Percentiles rank a stretch among this genome's conserved stretches.
Evolutionary conservation across 2,888 invertebrate species (phyloP).

Genomic region (Amiota mariae): DNA sequence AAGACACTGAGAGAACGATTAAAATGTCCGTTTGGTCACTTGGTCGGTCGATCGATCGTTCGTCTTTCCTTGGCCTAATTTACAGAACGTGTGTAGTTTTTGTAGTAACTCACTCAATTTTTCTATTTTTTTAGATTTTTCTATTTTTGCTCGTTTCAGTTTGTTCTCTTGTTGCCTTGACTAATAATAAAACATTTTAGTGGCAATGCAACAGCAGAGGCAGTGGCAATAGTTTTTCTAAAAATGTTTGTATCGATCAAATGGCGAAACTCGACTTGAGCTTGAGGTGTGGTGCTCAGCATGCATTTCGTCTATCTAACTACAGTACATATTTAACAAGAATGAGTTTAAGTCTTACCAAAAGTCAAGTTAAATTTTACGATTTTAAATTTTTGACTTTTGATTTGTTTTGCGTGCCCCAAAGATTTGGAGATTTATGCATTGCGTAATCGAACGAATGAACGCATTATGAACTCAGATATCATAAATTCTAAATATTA

Average conservation of each 20-base stretch:
- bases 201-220: neutral
- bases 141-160: neutral
- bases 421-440: slow-evolving; percentile 7
- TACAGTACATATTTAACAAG: neutral
- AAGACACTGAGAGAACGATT: slow-evolving; percentile 30
- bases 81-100: slow-evolving; percentile 9
- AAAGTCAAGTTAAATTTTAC: neutral
- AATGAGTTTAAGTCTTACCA: neutral
- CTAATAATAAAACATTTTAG: slow-evolving; percentile 24
- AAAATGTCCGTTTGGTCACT: slow-evolving; percentile 45
- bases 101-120: neutral
- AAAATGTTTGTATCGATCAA: neutral
- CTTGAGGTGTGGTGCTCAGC: slow-evolving; percentile 20
- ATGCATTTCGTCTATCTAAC: neutral
- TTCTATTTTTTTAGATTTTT: slow-evolving; percentile 5
- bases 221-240: neutral
- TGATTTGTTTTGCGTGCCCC: slow-evolving; percentile 24
- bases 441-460: slow-evolving; percentile 7
- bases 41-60: no score
- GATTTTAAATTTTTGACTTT: slow-evolving; percentile 18
- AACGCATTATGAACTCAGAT: slow-evolving; percentile 13
- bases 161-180: slow-evolving; percentile 1
- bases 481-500: slow-evolving; percentile 47
- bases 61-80: slow-evolving; percentile 49
- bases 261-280: neutral